Base-by-base conservation (phyloP, 2,797 vertebrate genomes). In the Paguma larvata region DNA sequence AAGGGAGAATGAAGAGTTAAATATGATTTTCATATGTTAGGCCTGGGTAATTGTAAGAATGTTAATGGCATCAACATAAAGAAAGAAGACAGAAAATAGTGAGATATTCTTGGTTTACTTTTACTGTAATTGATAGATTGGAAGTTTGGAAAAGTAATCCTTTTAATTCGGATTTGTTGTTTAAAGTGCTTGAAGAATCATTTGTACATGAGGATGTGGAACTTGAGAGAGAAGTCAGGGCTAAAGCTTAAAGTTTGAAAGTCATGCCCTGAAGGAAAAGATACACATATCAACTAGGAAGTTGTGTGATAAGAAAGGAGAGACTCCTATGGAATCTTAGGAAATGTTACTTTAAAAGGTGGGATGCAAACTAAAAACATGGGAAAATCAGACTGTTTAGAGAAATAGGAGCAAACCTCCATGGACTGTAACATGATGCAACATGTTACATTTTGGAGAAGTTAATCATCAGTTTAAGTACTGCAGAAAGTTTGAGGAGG, bases 291-390 rank as follows among this genome's bases (percentile, higher is more conserved):
- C 9, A 77, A 67, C 12, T 72, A 78, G 44, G 51, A 83, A 87
- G 56, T 34, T 77, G 23, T n/a, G 85, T 62, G 3, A 21, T 92
- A 80, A 72, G 65, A 82, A 95, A 53, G 86, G 63, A 86, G 48
- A 77, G 21, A 11, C 25, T 91, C n/a, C 44, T 88, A 48, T 34
- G 41, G 51, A 56, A 44, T 75, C 88, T 89, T 95, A 38, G 12
- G n/a, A 75, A 93, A 75, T 68, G n/a, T 67, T 51, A 62, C 34
- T 82, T 93, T 86, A 51, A 95, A 89, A 85, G 30, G 6, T 65
- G 32, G 32, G 51, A 38, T 56, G 27, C 56, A 25, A 65, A 92
- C 46, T 89, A 63, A 92, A 78, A 79, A n/a, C 25, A 8, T 80
- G 23, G 23, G 51, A 21, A 89, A 89, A 90, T 1, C 18, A 82